These are phyloP conservation scores for Galeruca laticollis DNA, from an alignment of 2,888 invertebrate genomes.

Conservation along the genomic window DNA sequence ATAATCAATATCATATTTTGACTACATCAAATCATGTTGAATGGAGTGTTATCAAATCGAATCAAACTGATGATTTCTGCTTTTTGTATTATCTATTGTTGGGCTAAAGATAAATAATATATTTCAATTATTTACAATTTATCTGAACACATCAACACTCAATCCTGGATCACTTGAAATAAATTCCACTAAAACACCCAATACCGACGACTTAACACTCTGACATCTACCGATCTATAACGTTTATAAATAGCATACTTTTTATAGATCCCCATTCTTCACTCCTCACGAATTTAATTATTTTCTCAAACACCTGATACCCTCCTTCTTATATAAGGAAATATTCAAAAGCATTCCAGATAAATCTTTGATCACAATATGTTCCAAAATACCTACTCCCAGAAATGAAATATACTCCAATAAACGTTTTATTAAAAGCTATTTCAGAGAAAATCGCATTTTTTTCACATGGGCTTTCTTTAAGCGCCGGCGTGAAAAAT, in stretches of 20 bases:
- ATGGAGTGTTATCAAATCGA: too few relatives aligned
- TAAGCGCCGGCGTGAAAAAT: background rate
- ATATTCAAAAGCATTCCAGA: conserved; percentile 37
- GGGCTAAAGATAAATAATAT: too few relatives aligned
- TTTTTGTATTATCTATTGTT: too few relatives aligned
- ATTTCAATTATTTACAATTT: too few relatives aligned
- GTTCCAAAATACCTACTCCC: conserved; percentile 28
- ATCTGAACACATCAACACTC: too few relatives aligned
- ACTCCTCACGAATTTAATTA: conserved; percentile 28
- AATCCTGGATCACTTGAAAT: too few relatives aligned
- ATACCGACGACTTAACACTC: background rate
- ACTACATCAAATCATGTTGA: too few relatives aligned
- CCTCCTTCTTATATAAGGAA: conserved; percentile 19
- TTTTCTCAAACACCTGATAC: conserved; percentile 30
- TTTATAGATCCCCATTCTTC: conserved; percentile 3
- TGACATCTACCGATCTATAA: background rate
- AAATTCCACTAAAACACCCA: background rate
- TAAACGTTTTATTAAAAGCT: conserved; percentile 31
- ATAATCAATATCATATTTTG: too few relatives aligned
- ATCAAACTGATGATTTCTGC: too few relatives aligned
- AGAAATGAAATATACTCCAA: conserved; percentile 36
- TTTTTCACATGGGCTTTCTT: background rate
- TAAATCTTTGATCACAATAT: conserved; percentile 38
- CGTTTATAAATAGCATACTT: conserved; percentile 25
- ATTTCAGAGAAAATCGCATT: conserved; percentile 20